Percentiles rank a stretch among this genome's conserved stretches.
These are phyloP conservation scores for Ceyx melanurus DNA, from an alignment of 2,113 vertebrate genomes.

Conservation along the genomic window DNA sequence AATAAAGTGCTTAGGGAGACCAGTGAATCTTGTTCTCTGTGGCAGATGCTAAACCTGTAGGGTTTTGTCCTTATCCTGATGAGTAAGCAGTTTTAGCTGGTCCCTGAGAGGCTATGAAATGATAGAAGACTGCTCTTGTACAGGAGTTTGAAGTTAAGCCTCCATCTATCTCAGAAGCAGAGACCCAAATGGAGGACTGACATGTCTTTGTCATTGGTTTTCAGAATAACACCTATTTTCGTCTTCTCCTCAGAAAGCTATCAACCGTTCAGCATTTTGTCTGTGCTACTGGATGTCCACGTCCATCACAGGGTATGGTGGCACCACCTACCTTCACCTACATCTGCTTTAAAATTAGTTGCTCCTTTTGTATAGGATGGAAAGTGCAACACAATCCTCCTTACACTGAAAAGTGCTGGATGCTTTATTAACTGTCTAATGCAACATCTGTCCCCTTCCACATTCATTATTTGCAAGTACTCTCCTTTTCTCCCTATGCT, in stretches of 20 bases:
- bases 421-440: background rate
- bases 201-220: background rate
- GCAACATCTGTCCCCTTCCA: background rate
- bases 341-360: background rate
- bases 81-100: slow-evolving; percentile 30
- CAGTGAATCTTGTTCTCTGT: slow-evolving; percentile 54
- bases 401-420: background rate
- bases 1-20: slow-evolving; percentile 51
- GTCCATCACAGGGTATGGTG: background rate
- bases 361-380: background rate
- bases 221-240: background rate
- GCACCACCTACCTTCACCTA: background rate
- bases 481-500: background rate
- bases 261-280: background rate
- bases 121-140: background rate
- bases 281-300: background rate
- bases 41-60: slow-evolving; percentile 36
- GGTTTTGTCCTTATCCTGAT: slow-evolving; percentile 37
- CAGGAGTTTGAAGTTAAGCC: background rate
- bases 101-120: background rate
- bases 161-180: background rate
- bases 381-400: background rate
- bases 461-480: background rate
- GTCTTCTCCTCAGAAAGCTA: background rate
- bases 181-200: background rate